Evolutionary conservation across 2,888 invertebrate genomes (phyloP).

Genomic region (Physocephala rufipes): DNA sequence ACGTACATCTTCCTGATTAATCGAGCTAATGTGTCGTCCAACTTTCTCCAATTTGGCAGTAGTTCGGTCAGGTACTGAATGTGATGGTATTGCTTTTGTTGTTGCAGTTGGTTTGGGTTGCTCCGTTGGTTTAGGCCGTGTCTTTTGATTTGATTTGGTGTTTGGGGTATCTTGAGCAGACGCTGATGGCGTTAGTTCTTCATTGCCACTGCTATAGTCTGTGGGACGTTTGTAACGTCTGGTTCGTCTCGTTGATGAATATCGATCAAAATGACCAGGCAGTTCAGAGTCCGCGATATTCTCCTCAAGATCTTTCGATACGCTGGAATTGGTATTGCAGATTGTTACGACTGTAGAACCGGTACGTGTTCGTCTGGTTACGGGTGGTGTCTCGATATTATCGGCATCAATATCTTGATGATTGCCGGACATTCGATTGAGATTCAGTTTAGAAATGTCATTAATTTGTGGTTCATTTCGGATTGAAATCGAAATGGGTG

Average conservation of each 20-base stretch:
- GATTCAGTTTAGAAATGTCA: slow-evolving; percentile 53
- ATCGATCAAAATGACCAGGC: slow-evolving; percentile 82
- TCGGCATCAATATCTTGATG: slow-evolving; percentile 88
- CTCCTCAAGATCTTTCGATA: not conserved
- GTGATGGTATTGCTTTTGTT: slow-evolving; percentile 43
- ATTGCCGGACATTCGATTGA: slow-evolving; percentile 65
- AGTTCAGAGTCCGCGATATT: slow-evolving; percentile 62
- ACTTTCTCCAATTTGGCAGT: slow-evolving; percentile 65
- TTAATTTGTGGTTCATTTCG: slow-evolving; percentile 44
- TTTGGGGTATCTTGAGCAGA: slow-evolving; percentile 48
- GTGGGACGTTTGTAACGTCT: slow-evolving; percentile 78
- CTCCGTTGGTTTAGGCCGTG: slow-evolving; percentile 42
- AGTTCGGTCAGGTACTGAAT: slow-evolving; percentile 48
- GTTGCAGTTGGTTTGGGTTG: not conserved
- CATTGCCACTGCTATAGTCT: slow-evolving; percentile 70
- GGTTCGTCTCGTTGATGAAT: slow-evolving; percentile 82
- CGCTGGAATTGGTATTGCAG: slow-evolving; percentile 37
- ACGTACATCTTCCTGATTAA: slow-evolving; percentile 76
- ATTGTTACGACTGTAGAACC: slow-evolving; percentile 57
- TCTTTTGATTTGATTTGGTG: slow-evolving; percentile 46
- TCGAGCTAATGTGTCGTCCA: slow-evolving; percentile 74
- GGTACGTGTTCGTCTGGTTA: slow-evolving; percentile 70
- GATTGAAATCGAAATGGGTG: not conserved
- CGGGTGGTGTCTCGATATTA: slow-evolving; percentile 90
- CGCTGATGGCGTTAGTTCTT: slow-evolving; percentile 66